Conservation (phyloP, 1,140 invertebrate genomes). For the Drosophila equinoxialis region DNA sequence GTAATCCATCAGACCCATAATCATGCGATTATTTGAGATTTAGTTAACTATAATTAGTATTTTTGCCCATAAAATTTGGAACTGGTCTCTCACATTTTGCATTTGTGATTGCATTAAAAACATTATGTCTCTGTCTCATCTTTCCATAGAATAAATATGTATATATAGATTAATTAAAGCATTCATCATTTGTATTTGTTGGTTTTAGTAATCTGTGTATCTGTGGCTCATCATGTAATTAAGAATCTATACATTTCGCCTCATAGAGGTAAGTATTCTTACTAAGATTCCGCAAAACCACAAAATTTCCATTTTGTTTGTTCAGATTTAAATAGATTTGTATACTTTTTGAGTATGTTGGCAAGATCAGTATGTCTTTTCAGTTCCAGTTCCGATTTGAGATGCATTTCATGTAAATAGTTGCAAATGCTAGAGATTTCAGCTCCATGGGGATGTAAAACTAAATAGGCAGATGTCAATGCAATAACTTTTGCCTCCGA, state of each 20-base stretch:
- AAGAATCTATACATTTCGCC: background rate
- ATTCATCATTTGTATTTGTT: conserved; percentile 67
- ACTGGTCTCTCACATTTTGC: conserved; percentile 49
- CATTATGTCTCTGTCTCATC: conserved; percentile 13
- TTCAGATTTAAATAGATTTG: conserved; percentile 87
- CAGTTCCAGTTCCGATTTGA: conserved; percentile 84
- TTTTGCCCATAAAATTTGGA: conserved; percentile 66
- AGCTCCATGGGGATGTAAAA: conserved; percentile 94
- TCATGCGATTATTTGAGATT: conserved; percentile 54
- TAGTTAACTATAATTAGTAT: conserved; percentile 66
- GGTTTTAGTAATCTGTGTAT: conserved; percentile 36
- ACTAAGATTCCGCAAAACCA: conserved; percentile 84
- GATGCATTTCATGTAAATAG: conserved; percentile 89
- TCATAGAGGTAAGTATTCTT: conserved; percentile 15
- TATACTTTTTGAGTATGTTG: conserved; percentile 88
- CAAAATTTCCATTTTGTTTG: conserved; percentile 87
- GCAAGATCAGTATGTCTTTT: conserved; percentile 88
- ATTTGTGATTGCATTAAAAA: conserved; percentile 49
- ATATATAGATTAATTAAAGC: conserved; percentile 65
- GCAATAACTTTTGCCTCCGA: conserved; percentile 89
- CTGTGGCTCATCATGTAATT: background rate
- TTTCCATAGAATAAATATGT: conserved; percentile 56
- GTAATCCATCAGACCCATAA: conserved; percentile 36
- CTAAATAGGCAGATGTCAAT: conserved; percentile 91
- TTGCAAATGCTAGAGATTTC: conserved; percentile 93